phyloP scores from a whole-genome alignment of 1,140 invertebrate genomes.

The Bombus confusus region DNA sequence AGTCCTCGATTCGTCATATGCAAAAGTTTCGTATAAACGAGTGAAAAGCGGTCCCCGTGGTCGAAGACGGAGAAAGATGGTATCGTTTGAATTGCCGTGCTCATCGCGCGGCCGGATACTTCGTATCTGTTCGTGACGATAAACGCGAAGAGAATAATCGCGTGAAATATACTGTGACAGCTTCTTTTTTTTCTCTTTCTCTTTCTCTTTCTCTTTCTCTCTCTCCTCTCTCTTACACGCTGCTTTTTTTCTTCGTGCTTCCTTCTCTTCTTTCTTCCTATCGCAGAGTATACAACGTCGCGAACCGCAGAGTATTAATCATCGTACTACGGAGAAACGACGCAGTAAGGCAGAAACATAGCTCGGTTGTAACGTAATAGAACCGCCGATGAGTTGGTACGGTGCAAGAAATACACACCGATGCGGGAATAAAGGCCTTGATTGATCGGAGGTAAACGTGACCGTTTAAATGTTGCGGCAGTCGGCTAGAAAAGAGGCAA shows the following conservation, averaged over 20 bases:
- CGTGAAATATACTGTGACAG: conserved; percentile 68
- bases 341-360: conserved; percentile 60
- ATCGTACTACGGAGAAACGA: conserved; percentile 60
- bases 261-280: neutral
- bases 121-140: conserved; percentile 65
- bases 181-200: conserved; percentile 48
- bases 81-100: conserved; percentile 74
- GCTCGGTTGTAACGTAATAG: conserved; percentile 57
- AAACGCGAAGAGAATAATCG: conserved; percentile 72
- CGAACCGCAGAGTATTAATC: conserved; percentile 70
- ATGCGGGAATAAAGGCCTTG: conserved; percentile 61
- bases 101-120: conserved; percentile 64
- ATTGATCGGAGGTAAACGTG: conserved; percentile 62
- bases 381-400: conserved; percentile 60
- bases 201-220: neutral
- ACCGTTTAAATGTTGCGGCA: conserved; percentile 53
- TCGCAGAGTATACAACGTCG: conserved; percentile 39
- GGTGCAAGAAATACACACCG: conserved; percentile 55
- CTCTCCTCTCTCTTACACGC: conserved; percentile 17
- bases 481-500: conserved; percentile 31
- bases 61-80: conserved; percentile 67
- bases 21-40: conserved; percentile 74
- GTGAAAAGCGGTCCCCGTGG: conserved; percentile 58
- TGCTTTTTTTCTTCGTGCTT: neutral
- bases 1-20: conserved; percentile 81